Evolutionary conservation across 2,113 vertebrate genomes (phyloP).

Genomic region (Ochotona curzoniae): DNA sequence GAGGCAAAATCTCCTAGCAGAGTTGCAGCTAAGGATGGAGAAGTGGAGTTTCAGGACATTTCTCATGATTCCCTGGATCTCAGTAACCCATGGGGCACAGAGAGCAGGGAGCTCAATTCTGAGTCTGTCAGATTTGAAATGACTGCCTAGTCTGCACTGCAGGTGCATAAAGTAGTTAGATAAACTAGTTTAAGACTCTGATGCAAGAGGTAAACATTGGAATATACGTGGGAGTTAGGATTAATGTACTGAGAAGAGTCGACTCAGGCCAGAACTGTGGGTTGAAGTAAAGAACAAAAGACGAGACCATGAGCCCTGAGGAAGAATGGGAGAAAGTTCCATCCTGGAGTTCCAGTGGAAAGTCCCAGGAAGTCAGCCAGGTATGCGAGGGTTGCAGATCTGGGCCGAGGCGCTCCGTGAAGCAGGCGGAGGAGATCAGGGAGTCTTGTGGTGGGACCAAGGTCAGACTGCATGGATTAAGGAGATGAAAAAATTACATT

Average conservation of each 20-base stretch:
- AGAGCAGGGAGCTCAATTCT: background rate
- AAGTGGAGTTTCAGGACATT: background rate
- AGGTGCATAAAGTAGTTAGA: background rate
- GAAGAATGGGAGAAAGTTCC: background rate
- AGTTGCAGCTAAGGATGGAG: background rate
- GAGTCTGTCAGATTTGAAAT: conserved; percentile 24
- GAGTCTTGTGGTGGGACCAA: background rate
- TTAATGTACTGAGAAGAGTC: conserved; percentile 17
- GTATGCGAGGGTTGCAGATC: background rate
- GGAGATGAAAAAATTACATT: background rate
- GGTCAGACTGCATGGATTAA: background rate
- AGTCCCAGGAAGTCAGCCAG: background rate
- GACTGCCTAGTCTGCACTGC: background rate
- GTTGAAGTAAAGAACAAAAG: background rate
- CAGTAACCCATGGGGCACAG: background rate
- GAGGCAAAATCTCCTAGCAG: background rate
- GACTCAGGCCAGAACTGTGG: background rate
- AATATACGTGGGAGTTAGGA: background rate
- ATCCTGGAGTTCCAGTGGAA: background rate
- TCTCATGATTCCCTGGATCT: background rate
- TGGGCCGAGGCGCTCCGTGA: background rate
- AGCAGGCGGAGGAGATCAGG: background rate
- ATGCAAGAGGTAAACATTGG: conserved; percentile 26
- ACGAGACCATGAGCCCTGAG: background rate
- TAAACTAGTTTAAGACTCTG: conserved; percentile 48